phyloP scores from a whole-genome alignment of 2,113 vertebrate genomes.

The Rhineura floridana region DNA sequence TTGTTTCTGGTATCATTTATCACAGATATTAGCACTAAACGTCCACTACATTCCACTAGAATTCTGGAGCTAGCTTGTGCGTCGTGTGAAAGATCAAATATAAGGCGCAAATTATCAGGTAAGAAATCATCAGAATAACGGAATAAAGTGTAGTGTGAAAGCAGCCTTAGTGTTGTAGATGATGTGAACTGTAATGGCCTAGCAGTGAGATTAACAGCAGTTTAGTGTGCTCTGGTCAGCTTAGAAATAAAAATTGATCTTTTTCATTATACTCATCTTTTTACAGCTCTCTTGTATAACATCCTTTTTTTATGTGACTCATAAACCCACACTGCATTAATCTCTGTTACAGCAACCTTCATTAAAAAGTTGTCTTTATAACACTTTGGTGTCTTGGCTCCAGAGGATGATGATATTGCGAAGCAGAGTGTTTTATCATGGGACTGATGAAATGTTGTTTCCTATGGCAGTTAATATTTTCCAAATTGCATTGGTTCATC shows the following conservation, averaged over 20 bases:
- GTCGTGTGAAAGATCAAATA: too few relatives aligned
- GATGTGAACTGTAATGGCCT: not conserved
- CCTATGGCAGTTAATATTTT: conserved; percentile 17
- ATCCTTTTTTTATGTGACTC: conserved; percentile 4
- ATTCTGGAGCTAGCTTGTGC: too few relatives aligned
- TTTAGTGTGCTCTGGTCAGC: not conserved
- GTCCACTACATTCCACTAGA: too few relatives aligned
- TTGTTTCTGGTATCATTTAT: too few relatives aligned
- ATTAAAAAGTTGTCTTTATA: not conserved
- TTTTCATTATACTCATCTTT: not conserved
- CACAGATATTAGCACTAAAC: too few relatives aligned
- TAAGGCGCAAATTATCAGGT: too few relatives aligned
- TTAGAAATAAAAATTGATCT: not conserved
- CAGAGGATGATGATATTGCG: not conserved
- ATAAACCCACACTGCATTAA: not conserved
- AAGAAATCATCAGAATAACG: too few relatives aligned
- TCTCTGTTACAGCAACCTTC: conserved; percentile 5
- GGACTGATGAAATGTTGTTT: conserved; percentile 3
- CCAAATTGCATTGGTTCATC: not conserved
- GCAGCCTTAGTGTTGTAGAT: not conserved
- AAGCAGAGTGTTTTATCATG: conserved; percentile 19
- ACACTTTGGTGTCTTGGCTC: conserved; percentile 4
- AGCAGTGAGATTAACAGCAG: not conserved
- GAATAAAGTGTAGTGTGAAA: too few relatives aligned
- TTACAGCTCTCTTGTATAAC: not conserved